Evolutionary conservation across 2,797 vertebrate species (phyloP).

Genomic region (Iguana delicatissima): DNA sequence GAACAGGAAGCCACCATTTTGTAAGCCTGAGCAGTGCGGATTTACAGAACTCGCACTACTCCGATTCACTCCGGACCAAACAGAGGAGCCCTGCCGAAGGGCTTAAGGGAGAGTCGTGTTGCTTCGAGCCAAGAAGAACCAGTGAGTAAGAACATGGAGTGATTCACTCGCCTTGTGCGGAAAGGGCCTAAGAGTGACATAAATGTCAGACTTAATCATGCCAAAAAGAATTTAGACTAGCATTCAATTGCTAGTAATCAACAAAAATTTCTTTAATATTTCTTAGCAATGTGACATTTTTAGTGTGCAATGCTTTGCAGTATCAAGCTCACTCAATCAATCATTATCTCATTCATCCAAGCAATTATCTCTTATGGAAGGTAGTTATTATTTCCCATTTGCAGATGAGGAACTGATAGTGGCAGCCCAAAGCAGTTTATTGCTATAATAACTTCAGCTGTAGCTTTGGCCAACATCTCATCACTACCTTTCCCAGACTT

Average conservation of each 20-base stretch:
- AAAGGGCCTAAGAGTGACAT: not conserved
- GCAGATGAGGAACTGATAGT: not conserved
- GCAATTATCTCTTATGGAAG: not conserved
- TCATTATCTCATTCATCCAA: conserved; percentile 33
- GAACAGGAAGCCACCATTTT: too few species aligned
- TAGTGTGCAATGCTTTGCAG: conserved; percentile 8
- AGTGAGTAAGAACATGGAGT: too few species aligned
- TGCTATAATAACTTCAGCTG: not conserved
- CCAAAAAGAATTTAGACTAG: conserved; percentile 1
- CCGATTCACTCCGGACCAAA: too few species aligned
- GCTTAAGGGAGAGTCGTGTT: too few species aligned
- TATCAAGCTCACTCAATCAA: conserved; percentile 18
- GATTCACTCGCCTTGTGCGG: too few species aligned
- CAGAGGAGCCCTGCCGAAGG: too few species aligned
- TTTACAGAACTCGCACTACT: too few species aligned
- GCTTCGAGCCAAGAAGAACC: too few species aligned
- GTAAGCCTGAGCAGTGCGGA: too few species aligned
- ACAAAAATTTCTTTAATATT: conserved; percentile 11
- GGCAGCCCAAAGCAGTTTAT: not conserved
- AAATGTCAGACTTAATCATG: not conserved
- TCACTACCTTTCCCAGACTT: not conserved
- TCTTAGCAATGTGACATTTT: conserved; percentile 12
- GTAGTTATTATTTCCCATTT: conserved; percentile 5
- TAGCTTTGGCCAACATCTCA: not conserved
- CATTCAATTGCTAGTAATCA: conserved; percentile 3